Evolutionary conservation across 2,888 invertebrate species (phyloP), one percentile per base, ranked within the genome.

Genomic region (Sepiola atlantica): DNA sequence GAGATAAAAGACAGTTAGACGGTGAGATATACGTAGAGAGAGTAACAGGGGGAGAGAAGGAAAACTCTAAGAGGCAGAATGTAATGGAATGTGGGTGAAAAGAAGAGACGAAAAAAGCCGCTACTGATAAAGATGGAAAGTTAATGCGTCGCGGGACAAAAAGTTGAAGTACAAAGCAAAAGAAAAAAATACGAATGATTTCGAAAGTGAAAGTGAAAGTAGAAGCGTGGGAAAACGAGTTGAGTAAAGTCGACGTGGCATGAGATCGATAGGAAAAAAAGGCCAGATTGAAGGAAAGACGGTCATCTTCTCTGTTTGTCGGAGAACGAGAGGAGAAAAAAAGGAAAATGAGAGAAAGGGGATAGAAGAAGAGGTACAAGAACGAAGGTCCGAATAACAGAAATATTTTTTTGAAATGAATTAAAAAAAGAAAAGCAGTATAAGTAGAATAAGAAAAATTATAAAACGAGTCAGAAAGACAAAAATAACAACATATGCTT

Each of bases 131-230:
- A 77, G 77, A n/a, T n/a, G 77, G 45, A 45, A 77, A 77, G 77
- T n/a, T 77, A 77, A 32, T 77, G 32, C 77, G 77, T 77, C 77
- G n/a, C 32, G 77, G 77, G 77, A 77, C n/a, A 32, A 77, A 77
- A 45, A n/a, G 10, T 77, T n/a, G n/a, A 77, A 77, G 77, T n/a
- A 32, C 10, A 77, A 77, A 28, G 10, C 3, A 32, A 77, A 77
- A 77, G n/a, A n/a, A 77, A 77, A n/a, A n/a, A 14, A 45, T 45
- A 45, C 45, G 45, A 45, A 45, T 4, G 8, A 18, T 2, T 32
- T 12, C 77, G n/a, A 77, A 77, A 77, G 77, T 77, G 77, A 77
- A 77, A 77, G 77, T 77, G n/a, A n/a, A n/a, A 77, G 77, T n/a
- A n/a, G 45, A 16, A 32, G n/a, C 16, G n/a, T 12, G 77, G n/a